These are phyloP conservation scores for Buceros bicornis DNA, from an alignment of 2,797 vertebrate genomes.

Conservation along the genomic window DNA sequence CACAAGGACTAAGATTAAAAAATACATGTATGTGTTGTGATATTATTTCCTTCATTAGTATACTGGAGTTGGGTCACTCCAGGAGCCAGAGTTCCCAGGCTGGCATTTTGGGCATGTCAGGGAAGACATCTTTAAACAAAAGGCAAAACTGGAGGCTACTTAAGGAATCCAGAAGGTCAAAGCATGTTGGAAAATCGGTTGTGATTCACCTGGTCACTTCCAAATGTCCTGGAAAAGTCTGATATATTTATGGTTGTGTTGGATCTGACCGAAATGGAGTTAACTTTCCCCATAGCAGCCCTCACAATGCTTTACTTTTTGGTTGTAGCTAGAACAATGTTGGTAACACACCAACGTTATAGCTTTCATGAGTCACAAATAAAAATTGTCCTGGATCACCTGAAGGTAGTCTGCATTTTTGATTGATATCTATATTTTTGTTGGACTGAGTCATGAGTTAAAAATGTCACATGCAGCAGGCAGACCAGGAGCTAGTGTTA, in stretches of 20 bases:
- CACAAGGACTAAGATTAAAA: neutral
- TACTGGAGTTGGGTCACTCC: accelerated
- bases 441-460: neutral
- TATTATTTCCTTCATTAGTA: neutral
- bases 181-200: neutral
- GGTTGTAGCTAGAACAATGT: neutral
- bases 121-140: neutral
- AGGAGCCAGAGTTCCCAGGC: neutral
- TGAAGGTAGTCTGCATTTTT: neutral
- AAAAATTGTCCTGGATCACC: neutral
- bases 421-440: neutral
- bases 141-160: neutral
- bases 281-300: neutral
- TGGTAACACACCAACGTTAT: neutral
- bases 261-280: neutral
- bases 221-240: neutral
- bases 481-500: neutral
- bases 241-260: neutral
- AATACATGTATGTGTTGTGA: neutral
- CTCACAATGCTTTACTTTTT: neutral
- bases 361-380: neutral
- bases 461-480: neutral
- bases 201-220: neutral
- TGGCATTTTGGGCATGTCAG: neutral
- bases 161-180: neutral